phyloP scores from a whole-genome alignment of 2,113 vertebrate species.

The human (Homo sapiens) region DNA sequence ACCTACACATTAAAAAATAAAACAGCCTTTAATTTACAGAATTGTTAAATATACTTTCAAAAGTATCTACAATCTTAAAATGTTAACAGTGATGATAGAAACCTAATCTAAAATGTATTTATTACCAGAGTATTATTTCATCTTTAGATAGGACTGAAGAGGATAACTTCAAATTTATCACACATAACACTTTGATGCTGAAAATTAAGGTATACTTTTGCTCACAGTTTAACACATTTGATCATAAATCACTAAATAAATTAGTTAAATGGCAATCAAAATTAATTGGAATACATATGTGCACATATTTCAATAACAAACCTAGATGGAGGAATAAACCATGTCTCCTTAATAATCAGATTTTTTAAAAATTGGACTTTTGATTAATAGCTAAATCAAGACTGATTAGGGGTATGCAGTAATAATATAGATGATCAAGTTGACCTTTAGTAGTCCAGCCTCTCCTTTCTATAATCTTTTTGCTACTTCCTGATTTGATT shows the following conservation, averaged over 20 bases:
- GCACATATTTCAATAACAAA: not conserved
- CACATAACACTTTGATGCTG: not conserved
- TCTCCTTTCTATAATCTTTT: not conserved
- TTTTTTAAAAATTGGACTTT: not conserved
- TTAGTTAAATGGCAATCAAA: not conserved
- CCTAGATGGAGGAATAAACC: not conserved
- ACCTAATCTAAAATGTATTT: not conserved
- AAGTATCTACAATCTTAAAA: not conserved
- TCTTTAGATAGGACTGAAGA: not conserved
- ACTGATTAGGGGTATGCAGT: not conserved
- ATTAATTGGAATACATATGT: not conserved
- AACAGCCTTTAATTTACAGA: not conserved
- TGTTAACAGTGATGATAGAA: not conserved
- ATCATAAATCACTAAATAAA: not conserved
- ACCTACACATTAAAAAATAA: constrained; percentile 79
- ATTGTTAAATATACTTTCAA: not conserved
- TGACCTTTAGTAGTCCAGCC: not conserved
- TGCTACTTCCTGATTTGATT: not conserved
- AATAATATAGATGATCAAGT: not conserved
- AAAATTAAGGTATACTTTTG: not conserved
- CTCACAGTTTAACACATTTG: not conserved
- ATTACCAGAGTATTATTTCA: not conserved
- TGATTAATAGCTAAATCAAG: not conserved
- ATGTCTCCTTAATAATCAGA: not conserved
- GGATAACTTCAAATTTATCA: not conserved